A percentile compares a stretch with the other conserved stretches of the same genome.
phyloP scores from a whole-genome alignment of 2,888 invertebrate species.

The Digitonthophagus gazella region DNA sequence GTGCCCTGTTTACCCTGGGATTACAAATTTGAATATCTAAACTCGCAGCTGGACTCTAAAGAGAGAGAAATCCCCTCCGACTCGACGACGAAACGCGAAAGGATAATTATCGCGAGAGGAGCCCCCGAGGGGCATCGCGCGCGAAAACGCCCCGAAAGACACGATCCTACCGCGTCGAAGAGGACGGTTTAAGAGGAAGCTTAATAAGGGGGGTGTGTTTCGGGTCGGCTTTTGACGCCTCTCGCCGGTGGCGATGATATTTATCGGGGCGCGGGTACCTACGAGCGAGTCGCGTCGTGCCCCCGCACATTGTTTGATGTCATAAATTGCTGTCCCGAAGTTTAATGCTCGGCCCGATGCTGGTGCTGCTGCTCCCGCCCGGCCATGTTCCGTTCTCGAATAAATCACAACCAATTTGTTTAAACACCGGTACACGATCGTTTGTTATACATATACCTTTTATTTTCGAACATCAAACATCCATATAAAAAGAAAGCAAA shows the following conservation, averaged over 20 bases:
- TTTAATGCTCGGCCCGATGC: slow-evolving; percentile 3
- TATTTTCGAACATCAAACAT: no score
- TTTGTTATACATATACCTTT: not conserved
- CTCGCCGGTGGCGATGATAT: not conserved
- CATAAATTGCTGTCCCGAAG: slow-evolving; percentile 13
- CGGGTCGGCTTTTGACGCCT: not conserved
- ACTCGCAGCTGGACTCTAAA: not conserved
- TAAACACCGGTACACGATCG: slow-evolving; percentile 1
- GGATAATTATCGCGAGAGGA: not conserved
- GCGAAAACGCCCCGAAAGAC: not conserved
- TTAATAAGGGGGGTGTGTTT: not conserved
- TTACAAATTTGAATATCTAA: not conserved
- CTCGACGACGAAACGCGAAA: no score
- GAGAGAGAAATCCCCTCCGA: not conserved
- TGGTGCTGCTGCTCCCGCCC: no score
- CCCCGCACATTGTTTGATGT: slow-evolving; percentile 12
- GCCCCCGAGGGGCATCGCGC: not conserved
- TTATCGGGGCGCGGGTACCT: not conserved
- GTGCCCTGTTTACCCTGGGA: not conserved
- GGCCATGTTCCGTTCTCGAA: not conserved
- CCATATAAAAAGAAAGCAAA: no score
- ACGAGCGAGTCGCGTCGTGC: not conserved
- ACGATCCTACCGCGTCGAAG: not conserved
- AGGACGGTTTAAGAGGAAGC: not conserved
- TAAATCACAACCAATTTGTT: slow-evolving; percentile 15